A percentile compares a stretch with the other conserved stretches of the same genome.
These are phyloP conservation scores for Oophaga sylvatica DNA, from an alignment of 2,797 vertebrate species.

Conservation along the genomic window DNA sequence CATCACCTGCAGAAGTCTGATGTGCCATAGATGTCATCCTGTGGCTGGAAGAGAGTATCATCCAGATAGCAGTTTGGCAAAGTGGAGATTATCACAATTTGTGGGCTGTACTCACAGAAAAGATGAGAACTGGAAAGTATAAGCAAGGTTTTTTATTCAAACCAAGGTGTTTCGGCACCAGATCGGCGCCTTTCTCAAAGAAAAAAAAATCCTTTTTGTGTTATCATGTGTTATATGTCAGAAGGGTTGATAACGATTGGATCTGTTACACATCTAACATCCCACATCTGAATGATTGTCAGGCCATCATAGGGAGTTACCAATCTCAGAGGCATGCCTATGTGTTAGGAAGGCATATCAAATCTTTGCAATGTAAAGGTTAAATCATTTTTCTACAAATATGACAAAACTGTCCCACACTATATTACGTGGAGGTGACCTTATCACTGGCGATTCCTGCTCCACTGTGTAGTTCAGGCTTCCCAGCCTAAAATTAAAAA, in stretches of 20 bases:
- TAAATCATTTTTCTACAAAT: neutral
- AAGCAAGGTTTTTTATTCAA: too few relatives aligned
- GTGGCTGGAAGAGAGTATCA: too few relatives aligned
- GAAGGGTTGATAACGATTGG: neutral
- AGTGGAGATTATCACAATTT: too few relatives aligned
- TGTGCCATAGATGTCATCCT: too few relatives aligned
- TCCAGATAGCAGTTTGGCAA: too few relatives aligned
- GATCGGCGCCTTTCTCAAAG: too few relatives aligned
- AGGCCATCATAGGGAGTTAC: neutral
- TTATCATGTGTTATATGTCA: neutral
- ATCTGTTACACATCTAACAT: neutral
- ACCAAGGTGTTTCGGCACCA: too few relatives aligned
- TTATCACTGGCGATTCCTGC: constrained; percentile 29
- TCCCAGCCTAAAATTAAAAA: constrained; percentile 51
- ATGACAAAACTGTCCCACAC: neutral
- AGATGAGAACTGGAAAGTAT: too few relatives aligned
- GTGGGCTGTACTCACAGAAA: too few relatives aligned
- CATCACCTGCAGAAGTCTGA: too few relatives aligned
- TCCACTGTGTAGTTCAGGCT: constrained; percentile 38
- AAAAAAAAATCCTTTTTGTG: neutral
- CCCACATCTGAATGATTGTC: neutral
- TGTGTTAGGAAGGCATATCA: neutral
- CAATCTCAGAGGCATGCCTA: neutral
- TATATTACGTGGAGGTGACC: constrained; percentile 6
- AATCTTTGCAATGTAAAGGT: neutral